Percentiles rank a stretch among this genome's conserved stretches.
Evolutionary conservation across 2,113 vertebrate genomes (phyloP).

Genomic region (Eptesicus fuscus): DNA sequence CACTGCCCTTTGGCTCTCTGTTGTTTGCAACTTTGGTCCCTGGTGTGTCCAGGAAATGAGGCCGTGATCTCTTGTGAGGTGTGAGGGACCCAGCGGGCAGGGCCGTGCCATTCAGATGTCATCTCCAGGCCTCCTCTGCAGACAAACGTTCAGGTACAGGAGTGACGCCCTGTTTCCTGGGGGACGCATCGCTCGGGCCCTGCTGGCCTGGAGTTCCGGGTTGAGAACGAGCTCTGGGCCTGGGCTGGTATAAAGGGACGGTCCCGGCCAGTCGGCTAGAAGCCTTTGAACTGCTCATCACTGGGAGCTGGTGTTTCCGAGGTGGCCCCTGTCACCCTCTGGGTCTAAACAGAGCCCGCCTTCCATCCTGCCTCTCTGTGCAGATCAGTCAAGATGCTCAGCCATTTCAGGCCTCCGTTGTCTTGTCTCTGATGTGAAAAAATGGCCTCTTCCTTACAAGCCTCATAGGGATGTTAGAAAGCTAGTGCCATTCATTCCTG

Average conservation of each 20-base stretch:
- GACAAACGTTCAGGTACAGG: neutral
- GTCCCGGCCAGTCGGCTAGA: neutral
- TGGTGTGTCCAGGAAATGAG: neutral
- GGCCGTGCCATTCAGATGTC: fast-evolving
- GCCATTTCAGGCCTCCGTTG: fast-evolving
- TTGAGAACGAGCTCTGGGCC: neutral
- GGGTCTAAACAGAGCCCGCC: neutral
- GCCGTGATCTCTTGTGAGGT: fast-evolving
- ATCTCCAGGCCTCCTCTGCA: neutral
- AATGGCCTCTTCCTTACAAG: fast-evolving
- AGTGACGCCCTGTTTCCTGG: neutral
- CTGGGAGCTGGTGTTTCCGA: neutral
- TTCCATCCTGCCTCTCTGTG: neutral
- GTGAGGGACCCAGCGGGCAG: fast-evolving
- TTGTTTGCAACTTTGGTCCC: neutral
- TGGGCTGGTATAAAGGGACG: neutral
- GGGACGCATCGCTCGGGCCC: fast-evolving
- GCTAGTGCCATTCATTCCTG: too few relatives aligned
- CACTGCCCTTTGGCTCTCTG: neutral
- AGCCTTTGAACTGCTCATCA: neutral
- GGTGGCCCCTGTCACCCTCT: neutral
- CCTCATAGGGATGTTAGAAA: neutral
- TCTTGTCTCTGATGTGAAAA: neutral
- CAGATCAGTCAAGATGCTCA: fast-evolving
- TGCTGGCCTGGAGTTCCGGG: neutral